Base-by-base conservation (phyloP, 2,888 invertebrate genomes). In the Parnassius orleans region DNA sequence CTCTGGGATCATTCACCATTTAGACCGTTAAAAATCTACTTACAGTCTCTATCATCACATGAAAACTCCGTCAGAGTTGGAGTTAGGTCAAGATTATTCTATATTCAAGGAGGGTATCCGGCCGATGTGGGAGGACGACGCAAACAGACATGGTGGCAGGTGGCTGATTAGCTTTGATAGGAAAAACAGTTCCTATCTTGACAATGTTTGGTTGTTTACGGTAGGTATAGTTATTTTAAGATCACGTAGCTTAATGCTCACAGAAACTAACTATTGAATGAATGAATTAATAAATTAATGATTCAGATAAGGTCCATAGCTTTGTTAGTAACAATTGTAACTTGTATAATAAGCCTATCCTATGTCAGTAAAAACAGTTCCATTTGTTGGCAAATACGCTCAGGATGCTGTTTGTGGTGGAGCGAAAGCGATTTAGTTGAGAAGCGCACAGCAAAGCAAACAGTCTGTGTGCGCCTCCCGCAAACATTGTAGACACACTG, bases 41-140 rank as follows among this genome's bases (percentile, higher is more conserved):
- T 57, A 19, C 42, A 97, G 97, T 74, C 87, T 98, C 61, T 97
- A 96, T 84, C 97, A 97, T 81, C 95, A 97, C 80, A 96, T 97
- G 79, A 96, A 96, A 86, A 89, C 93, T 67, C 96, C 96, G 0
- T 96, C 96, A 61, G 96, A 96, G 76, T 86, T 98, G 64, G 92
- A 92, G 56, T 87, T 93, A 66, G 97, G 97, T 1, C 83, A 83
- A 54, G 98, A 98, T 87, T 98, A 97, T 75, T 93, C 94, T n/a
- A 84, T 96, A 69, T 96, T 96, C 79, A 96, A 96, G 80, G 87
- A 94, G 80, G 97, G 96, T 7, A 95, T 98, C 68, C 93, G 94
- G 70, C 98, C 98, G 0, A 97, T 96, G 97, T 98, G 98, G 98
- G 98, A 98, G 86, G 97, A 98, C 81, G 89, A 90, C 2, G 93